These are phyloP conservation scores for Micronycteris hirsuta DNA, from an alignment of 2,113 vertebrate species.

Conservation along the genomic window DNA sequence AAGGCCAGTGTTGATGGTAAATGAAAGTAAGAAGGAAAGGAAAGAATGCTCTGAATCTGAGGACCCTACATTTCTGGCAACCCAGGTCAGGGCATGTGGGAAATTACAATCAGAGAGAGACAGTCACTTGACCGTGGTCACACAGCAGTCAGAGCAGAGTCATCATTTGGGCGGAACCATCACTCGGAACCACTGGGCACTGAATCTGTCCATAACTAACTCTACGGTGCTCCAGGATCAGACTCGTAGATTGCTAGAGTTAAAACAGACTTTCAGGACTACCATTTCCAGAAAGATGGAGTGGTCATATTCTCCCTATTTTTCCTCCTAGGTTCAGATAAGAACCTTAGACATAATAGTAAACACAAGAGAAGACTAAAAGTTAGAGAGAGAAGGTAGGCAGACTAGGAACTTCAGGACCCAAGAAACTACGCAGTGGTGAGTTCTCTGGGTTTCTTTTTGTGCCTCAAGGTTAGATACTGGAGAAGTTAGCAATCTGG, in stretches of 20 bases:
- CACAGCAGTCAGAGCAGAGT: background rate
- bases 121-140: background rate
- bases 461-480: background rate
- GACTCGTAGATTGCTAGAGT: background rate
- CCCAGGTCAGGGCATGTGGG: background rate
- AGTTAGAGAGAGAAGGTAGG: background rate
- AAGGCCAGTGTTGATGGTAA: background rate
- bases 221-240: background rate
- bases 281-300: background rate
- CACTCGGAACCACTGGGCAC: background rate
- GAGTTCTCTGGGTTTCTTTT: background rate
- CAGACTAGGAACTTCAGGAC: background rate
- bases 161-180: background rate
- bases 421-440: background rate
- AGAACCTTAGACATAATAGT: background rate
- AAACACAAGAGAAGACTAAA: background rate
- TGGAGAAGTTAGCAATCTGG: background rate
- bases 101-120: background rate
- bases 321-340: background rate
- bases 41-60: background rate
- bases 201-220: background rate
- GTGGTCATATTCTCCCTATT: background rate
- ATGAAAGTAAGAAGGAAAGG: background rate
- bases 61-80: background rate
- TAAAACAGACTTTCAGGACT: background rate